Evolutionary conservation across 2,113 vertebrate genomes (phyloP).

Genomic region (Oryzias woworae): DNA sequence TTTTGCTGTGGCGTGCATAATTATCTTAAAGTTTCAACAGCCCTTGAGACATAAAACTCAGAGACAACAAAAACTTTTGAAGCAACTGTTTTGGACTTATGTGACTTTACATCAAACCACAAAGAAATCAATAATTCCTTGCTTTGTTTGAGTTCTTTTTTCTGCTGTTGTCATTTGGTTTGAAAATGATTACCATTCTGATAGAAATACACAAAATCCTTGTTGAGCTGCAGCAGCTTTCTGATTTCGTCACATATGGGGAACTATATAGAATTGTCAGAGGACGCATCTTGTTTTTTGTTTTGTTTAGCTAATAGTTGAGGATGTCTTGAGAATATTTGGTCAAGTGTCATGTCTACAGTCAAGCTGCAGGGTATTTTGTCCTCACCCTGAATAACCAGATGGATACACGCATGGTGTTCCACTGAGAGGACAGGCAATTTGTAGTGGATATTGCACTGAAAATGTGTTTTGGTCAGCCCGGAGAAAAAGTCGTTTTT

Average conservation of each 20-base stretch:
- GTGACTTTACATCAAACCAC: conserved; percentile 15
- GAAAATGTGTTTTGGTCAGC: conserved; percentile 30
- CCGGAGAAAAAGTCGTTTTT: conserved; percentile 14
- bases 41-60: not conserved
- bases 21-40: conserved; percentile 17
- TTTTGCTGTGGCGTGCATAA: too few relatives aligned
- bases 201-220: conserved; percentile 6
- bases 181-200: conserved; percentile 29
- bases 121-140: conserved; percentile 13
- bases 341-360: conserved; percentile 19
- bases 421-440: not conserved
- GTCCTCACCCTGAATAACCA: conserved; percentile 7
- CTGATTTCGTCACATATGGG: not conserved
- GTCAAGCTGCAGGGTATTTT: not conserved
- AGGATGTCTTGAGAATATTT: conserved; percentile 22
- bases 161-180: not conserved
- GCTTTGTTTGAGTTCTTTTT: conserved; percentile 6
- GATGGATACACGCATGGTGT: not conserved
- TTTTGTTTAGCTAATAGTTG: not conserved
- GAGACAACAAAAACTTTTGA: conserved; percentile 32
- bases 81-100: conserved; percentile 18
- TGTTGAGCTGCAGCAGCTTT: conserved; percentile 2
- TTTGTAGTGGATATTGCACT: conserved; percentile 10
- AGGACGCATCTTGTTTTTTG: not conserved
- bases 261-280: not conserved